These are phyloP conservation scores for Campylomormyrus tamandua DNA, from an alignment of 2,113 vertebrate genomes.

Conservation along the genomic window DNA sequence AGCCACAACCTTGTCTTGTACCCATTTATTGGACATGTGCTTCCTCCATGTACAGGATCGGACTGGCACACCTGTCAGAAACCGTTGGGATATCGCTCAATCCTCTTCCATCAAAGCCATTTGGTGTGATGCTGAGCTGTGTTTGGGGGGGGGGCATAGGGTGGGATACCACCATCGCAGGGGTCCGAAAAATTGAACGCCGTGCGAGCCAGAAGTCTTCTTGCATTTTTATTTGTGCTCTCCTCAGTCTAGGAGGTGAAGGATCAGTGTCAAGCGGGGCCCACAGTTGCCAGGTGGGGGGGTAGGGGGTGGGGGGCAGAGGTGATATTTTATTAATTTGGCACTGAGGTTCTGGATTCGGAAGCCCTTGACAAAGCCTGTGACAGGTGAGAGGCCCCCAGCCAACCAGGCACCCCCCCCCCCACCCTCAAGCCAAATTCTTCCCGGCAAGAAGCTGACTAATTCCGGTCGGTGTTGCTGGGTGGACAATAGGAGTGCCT, in stretches of 20 bases:
- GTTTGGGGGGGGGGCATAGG: neutral
- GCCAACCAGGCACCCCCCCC: neutral
- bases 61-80: neutral
- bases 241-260: slow-evolving; percentile 52
- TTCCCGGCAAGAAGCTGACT: slow-evolving; percentile 93
- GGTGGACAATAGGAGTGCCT: slow-evolving; percentile 97
- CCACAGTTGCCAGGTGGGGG: slow-evolving; percentile 65
- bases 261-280: slow-evolving; percentile 70
- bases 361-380: slow-evolving; percentile 81
- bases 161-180: neutral
- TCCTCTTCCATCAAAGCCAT: neutral
- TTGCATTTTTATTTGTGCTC: slow-evolving; percentile 14
- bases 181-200: neutral
- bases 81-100: neutral
- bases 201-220: neutral
- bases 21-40: neutral
- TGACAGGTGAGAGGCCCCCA: slow-evolving; percentile 81
- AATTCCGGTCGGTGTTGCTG: slow-evolving; percentile 85
- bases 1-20: neutral
- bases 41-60: neutral
- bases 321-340: slow-evolving; percentile 80
- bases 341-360: slow-evolving; percentile 75
- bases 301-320: slow-evolving; percentile 55
- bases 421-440: slow-evolving; percentile 70
- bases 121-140: neutral